phyloP scores from a whole-genome alignment of 2,113 vertebrate species.

The Trochalopteron elliotii region DNA sequence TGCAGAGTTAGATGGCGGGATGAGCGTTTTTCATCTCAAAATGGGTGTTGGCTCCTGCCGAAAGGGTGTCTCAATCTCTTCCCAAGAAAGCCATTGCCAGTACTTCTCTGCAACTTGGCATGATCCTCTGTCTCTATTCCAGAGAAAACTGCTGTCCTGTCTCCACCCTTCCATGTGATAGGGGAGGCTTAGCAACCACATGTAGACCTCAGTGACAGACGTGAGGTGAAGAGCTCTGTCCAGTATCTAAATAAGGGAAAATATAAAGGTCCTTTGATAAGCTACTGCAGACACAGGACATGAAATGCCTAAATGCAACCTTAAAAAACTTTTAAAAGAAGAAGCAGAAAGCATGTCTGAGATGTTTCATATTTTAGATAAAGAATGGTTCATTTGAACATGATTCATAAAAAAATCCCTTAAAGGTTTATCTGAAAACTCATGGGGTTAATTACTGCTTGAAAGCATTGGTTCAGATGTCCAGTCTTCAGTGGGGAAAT shows the following conservation, averaged over 20 bases:
- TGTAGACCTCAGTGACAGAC: not conserved
- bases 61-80: slow-evolving; percentile 27
- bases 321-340: not conserved
- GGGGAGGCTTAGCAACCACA: not conserved
- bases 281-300: not conserved
- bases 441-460: not conserved
- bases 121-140: not conserved
- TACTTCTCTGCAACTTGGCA: slow-evolving; percentile 17
- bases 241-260: not conserved
- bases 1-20: not conserved
- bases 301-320: not conserved
- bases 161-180: slow-evolving; percentile 51
- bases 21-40: not conserved
- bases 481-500: not conserved
- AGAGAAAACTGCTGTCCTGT: slow-evolving; percentile 44
- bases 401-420: not conserved
- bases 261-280: not conserved
- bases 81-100: slow-evolving; percentile 23
- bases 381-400: not conserved
- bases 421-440: not conserved
- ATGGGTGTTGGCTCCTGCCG: slow-evolving; percentile 41
- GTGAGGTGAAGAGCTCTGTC: not conserved
- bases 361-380: not conserved
- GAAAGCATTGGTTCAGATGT: not conserved
- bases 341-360: not conserved